Conservation (phyloP, 2,888 invertebrate species). For the Pecten maximus region DNA sequence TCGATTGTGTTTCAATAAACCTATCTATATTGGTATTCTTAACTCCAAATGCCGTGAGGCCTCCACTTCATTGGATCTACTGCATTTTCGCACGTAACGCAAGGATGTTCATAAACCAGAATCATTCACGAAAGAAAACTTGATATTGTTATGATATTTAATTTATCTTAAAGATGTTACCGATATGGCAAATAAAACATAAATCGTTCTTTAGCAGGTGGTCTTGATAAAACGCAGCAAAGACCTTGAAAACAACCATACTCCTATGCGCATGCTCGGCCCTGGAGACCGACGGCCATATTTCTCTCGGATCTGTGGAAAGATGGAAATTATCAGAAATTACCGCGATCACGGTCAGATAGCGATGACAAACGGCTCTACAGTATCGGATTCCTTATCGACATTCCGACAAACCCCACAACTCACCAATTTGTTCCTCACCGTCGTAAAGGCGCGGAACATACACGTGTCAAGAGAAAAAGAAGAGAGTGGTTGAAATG, state of each 20-base stretch:
- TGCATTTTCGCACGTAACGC: background rate
- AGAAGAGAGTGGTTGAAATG: background rate
- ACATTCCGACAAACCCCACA: background rate
- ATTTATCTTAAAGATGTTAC: slow-evolving; percentile 10
- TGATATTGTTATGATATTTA: slow-evolving; percentile 31
- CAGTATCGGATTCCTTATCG: background rate
- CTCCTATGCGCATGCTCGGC: slow-evolving; percentile 41
- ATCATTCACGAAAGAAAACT: background rate
- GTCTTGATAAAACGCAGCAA: slow-evolving; percentile 13
- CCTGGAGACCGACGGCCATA: slow-evolving; percentile 39
- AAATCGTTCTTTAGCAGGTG: slow-evolving; percentile 5
- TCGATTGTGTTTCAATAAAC: background rate
- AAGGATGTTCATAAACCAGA: background rate
- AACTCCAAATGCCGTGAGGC: background rate
- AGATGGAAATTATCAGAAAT: slow-evolving; percentile 47
- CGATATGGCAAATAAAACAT: background rate
- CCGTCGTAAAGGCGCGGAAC: background rate
- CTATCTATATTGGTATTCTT: background rate
- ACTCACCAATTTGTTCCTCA: background rate
- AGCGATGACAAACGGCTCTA: slow-evolving; percentile 31
- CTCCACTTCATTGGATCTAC: background rate
- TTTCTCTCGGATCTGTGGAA: slow-evolving; percentile 44
- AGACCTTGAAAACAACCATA: background rate
- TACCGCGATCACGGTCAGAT: slow-evolving; percentile 24
- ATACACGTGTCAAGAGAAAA: background rate